Evolutionary conservation across 2,797 vertebrate genomes (phyloP).

Genomic region (Poeciliopsis paucimaculata): DNA sequence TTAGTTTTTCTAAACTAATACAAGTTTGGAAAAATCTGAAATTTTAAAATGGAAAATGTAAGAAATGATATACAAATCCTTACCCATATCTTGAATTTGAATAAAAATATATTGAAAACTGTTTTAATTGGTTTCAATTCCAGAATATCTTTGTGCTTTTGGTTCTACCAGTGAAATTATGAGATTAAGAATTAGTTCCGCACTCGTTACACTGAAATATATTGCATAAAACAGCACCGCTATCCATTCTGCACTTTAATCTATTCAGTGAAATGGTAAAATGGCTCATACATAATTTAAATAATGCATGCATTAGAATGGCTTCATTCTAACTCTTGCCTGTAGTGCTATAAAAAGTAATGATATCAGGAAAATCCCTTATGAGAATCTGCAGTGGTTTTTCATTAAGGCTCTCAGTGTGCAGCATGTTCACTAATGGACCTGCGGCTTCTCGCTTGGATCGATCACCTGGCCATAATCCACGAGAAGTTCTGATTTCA

Average conservation of each 20-base stretch:
- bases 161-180: neutral
- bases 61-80: neutral
- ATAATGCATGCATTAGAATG: neutral
- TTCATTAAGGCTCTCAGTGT: constrained; percentile 27
- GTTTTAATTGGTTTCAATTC: neutral
- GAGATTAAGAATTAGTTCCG: no score
- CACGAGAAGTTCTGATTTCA: constrained; percentile 55
- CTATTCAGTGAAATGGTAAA: constrained; percentile 11
- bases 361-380: constrained; percentile 22
- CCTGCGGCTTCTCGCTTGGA: constrained; percentile 55
- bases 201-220: neutral
- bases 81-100: neutral
- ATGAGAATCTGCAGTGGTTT: constrained; percentile 22
- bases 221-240: neutral
- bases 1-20: neutral
- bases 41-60: neutral
- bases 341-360: constrained; percentile 8
- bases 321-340: constrained; percentile 2
- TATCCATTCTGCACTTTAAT: neutral
- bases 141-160: neutral
- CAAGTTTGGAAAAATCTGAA: neutral
- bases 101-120: neutral
- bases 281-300: neutral
- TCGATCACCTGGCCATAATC: constrained; percentile 40
- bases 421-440: constrained; percentile 64